Base-by-base conservation (phyloP, 2,113 vertebrate species). In the Orycteropus afer region DNA sequence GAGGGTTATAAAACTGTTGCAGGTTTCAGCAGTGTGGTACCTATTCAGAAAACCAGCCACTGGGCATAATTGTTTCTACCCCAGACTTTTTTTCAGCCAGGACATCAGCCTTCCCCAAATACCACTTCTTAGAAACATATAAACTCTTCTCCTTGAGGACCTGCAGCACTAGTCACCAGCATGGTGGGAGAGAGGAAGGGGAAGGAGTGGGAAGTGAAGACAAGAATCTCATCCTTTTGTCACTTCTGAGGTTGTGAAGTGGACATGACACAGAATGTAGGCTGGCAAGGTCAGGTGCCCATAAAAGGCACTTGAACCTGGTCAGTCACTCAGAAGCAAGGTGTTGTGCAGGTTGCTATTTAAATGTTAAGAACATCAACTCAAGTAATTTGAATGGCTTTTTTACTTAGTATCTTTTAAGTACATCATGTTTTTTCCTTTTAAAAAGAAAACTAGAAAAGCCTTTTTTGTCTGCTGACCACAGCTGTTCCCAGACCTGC, bases 361-460 rank as follows among this genome's bases (percentile, higher is more conserved):
- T 86, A 51, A 89, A 5, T 90, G 49, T 91, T 82, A 76, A 69
- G 91, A 91, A 77, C 4, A 11, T 90, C 71, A 61, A 65, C 69
- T 69, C 49, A 14, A 59, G 25, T 78, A 65, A 37, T 73, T 94
- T 20, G 11, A 71, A 76, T 67, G 67, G 27, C 63, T 93, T 95
- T 92, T 89, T 78, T 55, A 45, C 45, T 74, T 79, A 83, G 74
- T 69, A 13, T 67, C 69, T 88, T 88, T 81, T 47, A 71, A 71
- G 40, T 90, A 71, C 27, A 79, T 13, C 49, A 80, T 73, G 47
- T 82, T 83, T 47, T 91, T 45, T 89, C n/a, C 65, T 67, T 67
- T 74, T 51, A 34, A 49, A 93, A 69, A 92, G 73, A 88, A 91
- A 95, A 81, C 47, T 69, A 14, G 80, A 76, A 74, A 86, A 78